Conservation (phyloP, 2,888 invertebrate species). For the Zeuzera pyrina region DNA sequence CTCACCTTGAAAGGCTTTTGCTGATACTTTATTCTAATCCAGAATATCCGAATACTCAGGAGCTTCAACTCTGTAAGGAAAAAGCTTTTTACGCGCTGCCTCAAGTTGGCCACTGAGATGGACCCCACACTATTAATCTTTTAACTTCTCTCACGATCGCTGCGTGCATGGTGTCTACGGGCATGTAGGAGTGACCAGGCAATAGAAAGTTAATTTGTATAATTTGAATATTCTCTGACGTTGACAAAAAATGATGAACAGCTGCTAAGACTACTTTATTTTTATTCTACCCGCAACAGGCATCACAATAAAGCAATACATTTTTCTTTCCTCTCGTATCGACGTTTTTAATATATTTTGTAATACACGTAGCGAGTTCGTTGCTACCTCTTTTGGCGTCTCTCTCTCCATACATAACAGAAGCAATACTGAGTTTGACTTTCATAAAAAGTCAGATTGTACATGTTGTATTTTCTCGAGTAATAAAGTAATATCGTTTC, state of each 20-base stretch:
- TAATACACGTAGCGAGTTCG: conserved; percentile 13
- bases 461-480: conserved; percentile 13
- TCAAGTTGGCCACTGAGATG: conserved; percentile 26
- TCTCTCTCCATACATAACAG: conserved; percentile 17
- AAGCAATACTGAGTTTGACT: conserved; percentile 9
- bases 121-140: conserved; percentile 22
- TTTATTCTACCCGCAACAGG: conserved; percentile 23
- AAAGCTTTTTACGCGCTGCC: conserved; percentile 16
- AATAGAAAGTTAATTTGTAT: conserved; percentile 19
- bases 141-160: conserved; percentile 20
- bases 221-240: conserved; percentile 15
- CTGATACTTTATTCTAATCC: too few relatives aligned
- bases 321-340: conserved; percentile 11
- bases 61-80: conserved; percentile 18
- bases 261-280: conserved; percentile 19
- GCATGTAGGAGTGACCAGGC: conserved; percentile 32
- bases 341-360: conserved; percentile 10
- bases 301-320: conserved; percentile 15
- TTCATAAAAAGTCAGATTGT: conserved; percentile 16
- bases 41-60: too few relatives aligned
- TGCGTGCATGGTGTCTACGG: conserved; percentile 27
- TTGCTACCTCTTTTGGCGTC: conserved; percentile 18
- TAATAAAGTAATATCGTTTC: conserved; percentile 17
- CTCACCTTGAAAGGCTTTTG: too few relatives aligned
- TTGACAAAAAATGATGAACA: conserved; percentile 15